Base-by-base conservation (phyloP, 1,140 invertebrate genomes). In the Monomorium pharaonis region DNA sequence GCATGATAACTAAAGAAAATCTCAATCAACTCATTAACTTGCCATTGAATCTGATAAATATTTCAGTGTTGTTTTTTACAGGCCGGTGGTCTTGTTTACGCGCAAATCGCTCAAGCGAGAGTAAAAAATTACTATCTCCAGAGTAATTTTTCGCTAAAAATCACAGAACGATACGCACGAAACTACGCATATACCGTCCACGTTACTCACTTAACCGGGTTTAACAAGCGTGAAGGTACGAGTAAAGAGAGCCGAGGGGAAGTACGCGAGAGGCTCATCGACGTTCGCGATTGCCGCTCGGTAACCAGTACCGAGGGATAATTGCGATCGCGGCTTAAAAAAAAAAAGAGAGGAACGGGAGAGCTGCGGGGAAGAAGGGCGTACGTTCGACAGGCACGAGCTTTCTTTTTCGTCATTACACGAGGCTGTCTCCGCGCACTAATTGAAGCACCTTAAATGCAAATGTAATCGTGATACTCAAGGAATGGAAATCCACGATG, bases 381-480 rank as follows among this genome's bases (percentile, higher is more conserved):
- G 21, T 37, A 37, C 69, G 67, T 16, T 30, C 24, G 54, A 14
- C 4, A 33, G 42, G 24, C 18, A 18, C 14, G 44, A 7, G 47
- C 24, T 74, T 58, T 80, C 58, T 70, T 85, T 67, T 81, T 51
- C 42, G n/a, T 85, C 74, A 80, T 85, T 67, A 67, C 63, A 30
- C 44, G 49, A 70, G 54, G 51, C 33, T 49, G 47, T 81, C 63
- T 58, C 51, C 21, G 21, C 16, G n/a, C 44, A 27, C 65, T 85
- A 85, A 85, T 81, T 81, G 76, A 85, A 81, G 72, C 72, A 62
- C 56, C 72, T 84, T 63, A 84, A 84, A 77, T 84, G 81, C 72
- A 84, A 84, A 84, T 77, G 72, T 49, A 84, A 84, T 75, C 72
- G 72, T 49, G 81, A 77, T 65, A 77, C 58, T 65, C 54, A 33